A percentile compares a stretch with the other conserved stretches of the same genome.
phyloP scores from a whole-genome alignment of 2,888 invertebrate species.

The Hedychridium roseum region DNA sequence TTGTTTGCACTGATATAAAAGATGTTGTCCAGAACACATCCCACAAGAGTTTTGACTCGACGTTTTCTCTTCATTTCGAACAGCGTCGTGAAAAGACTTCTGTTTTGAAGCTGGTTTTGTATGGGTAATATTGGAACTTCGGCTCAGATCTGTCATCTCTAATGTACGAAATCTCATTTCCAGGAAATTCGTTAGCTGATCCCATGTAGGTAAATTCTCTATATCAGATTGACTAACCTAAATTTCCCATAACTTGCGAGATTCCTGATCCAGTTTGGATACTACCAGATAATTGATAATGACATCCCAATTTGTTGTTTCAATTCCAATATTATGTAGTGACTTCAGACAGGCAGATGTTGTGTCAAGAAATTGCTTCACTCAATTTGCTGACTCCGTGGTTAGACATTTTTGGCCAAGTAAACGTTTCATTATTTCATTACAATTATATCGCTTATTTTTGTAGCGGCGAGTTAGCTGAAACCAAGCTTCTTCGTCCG shows the following conservation, averaged over 20 bases:
- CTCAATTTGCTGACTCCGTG: not conserved
- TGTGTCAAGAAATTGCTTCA: not conserved
- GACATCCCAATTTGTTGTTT: not conserved
- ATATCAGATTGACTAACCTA: not conserved
- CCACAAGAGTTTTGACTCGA: not conserved
- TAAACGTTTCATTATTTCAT: not conserved
- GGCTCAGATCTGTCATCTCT: not conserved
- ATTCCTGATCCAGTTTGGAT: not conserved
- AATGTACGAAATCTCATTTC: not conserved
- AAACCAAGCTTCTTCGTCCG: conserved; percentile 9
- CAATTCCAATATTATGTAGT: not conserved
- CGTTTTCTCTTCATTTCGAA: not conserved
- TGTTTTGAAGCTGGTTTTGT: not conserved
- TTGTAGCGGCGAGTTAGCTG: conserved; percentile 11
- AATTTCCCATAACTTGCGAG: not conserved
- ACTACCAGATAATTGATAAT: not conserved
- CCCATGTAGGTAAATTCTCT: not conserved
- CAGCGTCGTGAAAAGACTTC: not conserved
- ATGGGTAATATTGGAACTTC: not conserved
- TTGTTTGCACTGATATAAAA: not conserved
- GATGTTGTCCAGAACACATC: not conserved
- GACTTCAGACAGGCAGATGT: not conserved
- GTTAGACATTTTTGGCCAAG: not conserved
- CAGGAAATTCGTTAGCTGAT: not conserved
- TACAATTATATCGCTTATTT: not conserved